Base-by-base conservation (phyloP, 2,113 vertebrate species). In the Podarcis raffonei region DNA sequence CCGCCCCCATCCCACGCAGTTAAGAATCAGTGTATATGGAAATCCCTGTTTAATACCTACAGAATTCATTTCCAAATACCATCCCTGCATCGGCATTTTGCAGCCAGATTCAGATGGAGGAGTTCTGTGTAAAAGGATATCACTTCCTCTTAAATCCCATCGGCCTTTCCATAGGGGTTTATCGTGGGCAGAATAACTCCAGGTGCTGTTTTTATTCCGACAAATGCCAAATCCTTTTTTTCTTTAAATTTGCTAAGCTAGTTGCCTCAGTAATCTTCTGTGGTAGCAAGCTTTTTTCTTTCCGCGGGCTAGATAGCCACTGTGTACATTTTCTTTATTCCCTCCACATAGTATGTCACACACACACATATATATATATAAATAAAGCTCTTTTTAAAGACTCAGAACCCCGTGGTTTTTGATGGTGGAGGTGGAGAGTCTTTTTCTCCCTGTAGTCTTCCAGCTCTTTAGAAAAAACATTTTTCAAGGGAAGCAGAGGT, bases 191-290 rank as follows among this genome's bases (percentile, higher is more conserved):
- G 62, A 91, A 72, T 90, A 84, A 89, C 93, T 93, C 87, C 92
- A 93, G 95, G 93, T 95, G 90, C 95, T 94, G 93, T 94, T 95
- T 95, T 95, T 94, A 91, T 83, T 88, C 92, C 32, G 86, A 87
- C 91, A 95, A 93, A 93, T 89, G 88, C 93, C 95, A 95, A 94
- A 92, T 94, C 77, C 74, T 87, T 87, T 82, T 65, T 66, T 77
- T 53, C 90, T 93, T n/a, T 30, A 93, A 94, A 93, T 74, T 84
- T 91, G 83, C 87, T 93, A 84, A 91, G 57, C 77, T 93, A 91
- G 90, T 95, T 92, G 93, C 86, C 90, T 94, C 94, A 87, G 81
- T 88, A 92, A 93, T 92, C 84, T 91, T 75, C 68, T 80, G 30
- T 62, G 89, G 72, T 53, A 94, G 78, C 30, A 84, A 62, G 88